phyloP scores from a whole-genome alignment of 1,140 invertebrate species.

The Probaryconus sp. region DNA sequence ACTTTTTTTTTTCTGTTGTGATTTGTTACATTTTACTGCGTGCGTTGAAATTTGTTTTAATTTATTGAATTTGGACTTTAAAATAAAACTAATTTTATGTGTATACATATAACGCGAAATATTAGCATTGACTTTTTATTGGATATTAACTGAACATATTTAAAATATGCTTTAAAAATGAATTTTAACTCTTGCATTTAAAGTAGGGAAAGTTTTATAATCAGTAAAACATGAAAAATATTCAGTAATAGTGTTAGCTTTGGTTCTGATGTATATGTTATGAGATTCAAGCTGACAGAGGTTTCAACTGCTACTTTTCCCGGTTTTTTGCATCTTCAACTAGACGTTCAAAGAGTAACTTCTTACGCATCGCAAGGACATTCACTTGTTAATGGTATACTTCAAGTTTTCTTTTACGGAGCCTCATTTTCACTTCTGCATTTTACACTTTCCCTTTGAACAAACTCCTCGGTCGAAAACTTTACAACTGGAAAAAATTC shows the following conservation, averaged over 20 bases:
- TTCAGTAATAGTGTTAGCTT: constrained; percentile 11
- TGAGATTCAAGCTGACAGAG: constrained; percentile 16
- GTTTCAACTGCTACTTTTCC: constrained; percentile 22
- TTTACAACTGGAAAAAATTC: constrained; percentile 41
- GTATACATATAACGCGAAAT: too few relatives aligned
- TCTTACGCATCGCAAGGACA: constrained; percentile 42
- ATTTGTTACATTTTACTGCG: too few relatives aligned
- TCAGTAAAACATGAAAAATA: too few relatives aligned
- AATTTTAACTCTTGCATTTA: too few relatives aligned
- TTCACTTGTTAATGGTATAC: constrained; percentile 48
- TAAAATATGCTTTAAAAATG: too few relatives aligned
- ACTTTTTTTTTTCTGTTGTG: too few relatives aligned
- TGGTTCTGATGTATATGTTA: constrained; percentile 10
- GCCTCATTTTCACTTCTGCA: constrained; percentile 38
- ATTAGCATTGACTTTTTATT: too few relatives aligned
- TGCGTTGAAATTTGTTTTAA: too few relatives aligned
- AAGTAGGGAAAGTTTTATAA: too few relatives aligned
- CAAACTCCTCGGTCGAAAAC: constrained; percentile 44
- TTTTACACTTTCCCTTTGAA: constrained; percentile 53
- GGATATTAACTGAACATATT: too few relatives aligned
- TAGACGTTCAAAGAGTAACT: constrained; percentile 37
- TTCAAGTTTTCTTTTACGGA: constrained; percentile 48
- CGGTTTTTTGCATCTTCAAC: constrained; percentile 25
- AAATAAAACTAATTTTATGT: too few relatives aligned
- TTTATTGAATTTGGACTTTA: too few relatives aligned